These are phyloP conservation scores for Rhabdomys dilectus DNA, from an alignment of 2,113 vertebrate species.

Conservation along the genomic window DNA sequence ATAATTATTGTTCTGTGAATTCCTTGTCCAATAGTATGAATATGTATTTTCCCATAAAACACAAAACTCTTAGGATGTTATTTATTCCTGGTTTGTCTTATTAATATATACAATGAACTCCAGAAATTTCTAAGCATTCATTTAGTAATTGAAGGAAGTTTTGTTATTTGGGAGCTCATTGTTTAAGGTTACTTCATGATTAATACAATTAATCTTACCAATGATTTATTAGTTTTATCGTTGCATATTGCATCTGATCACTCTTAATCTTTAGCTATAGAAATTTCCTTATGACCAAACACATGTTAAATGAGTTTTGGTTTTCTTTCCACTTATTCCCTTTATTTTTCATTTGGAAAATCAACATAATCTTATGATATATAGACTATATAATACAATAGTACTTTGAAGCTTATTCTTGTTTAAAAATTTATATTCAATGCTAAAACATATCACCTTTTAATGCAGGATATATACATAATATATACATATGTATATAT, in stretches of 20 bases:
- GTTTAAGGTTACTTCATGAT: neutral
- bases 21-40: neutral
- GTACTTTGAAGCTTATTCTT: neutral
- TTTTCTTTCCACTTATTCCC: neutral
- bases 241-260: neutral
- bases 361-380: neutral
- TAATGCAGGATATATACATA: neutral
- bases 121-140: neutral
- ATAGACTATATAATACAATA: neutral
- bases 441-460: neutral
- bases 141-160: neutral
- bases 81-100: neutral
- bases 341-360: neutral
- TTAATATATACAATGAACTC: neutral
- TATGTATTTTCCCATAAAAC: neutral
- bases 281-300: neutral
- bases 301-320: neutral
- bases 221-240: neutral
- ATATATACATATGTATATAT: neutral
- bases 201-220: neutral
- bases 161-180: neutral
- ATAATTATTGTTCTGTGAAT: neutral
- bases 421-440: neutral
- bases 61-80: neutral
- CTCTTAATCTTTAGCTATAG: no score